A percentile compares a stretch with the other conserved stretches of the same genome.
phyloP scores from a whole-genome alignment of 2,888 invertebrate species.

The Platycnemis pennipes region DNA sequence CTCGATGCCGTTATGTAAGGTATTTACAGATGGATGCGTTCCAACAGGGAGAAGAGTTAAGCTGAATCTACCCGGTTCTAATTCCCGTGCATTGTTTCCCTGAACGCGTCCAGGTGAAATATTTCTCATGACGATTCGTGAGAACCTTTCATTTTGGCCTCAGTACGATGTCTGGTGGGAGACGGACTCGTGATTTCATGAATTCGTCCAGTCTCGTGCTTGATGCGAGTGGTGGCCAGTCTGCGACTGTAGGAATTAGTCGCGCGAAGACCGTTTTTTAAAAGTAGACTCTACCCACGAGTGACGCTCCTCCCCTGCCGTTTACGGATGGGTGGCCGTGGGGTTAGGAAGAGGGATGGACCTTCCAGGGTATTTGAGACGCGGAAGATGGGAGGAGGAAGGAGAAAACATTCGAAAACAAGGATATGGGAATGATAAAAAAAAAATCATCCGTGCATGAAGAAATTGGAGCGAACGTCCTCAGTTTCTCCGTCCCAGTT shows the following conservation, averaged over 20 bases:
- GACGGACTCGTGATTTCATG: background rate
- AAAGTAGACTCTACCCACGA: too few relatives aligned
- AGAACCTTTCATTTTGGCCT: background rate
- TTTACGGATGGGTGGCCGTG: too few relatives aligned
- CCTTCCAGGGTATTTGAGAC: too few relatives aligned
- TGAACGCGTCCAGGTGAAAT: background rate
- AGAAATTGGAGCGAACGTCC: background rate
- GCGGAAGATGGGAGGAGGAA: background rate
- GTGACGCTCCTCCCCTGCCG: too few relatives aligned
- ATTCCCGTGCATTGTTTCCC: background rate
- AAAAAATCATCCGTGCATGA: background rate
- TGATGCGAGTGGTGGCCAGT: background rate
- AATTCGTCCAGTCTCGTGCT: background rate
- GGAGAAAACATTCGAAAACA: background rate
- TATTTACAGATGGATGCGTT: background rate
- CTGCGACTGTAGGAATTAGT: background rate
- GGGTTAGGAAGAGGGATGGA: background rate
- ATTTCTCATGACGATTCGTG: background rate
- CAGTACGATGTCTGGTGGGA: background rate
- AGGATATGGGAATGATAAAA: background rate
- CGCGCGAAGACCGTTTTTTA: background rate
- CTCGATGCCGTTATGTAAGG: background rate
- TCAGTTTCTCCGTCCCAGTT: too few relatives aligned
- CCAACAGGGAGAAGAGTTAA: background rate
- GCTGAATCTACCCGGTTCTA: background rate